These are phyloP conservation scores for Ectobius pallidus DNA, from an alignment of 2,888 invertebrate genomes.

Conservation along the genomic window DNA sequence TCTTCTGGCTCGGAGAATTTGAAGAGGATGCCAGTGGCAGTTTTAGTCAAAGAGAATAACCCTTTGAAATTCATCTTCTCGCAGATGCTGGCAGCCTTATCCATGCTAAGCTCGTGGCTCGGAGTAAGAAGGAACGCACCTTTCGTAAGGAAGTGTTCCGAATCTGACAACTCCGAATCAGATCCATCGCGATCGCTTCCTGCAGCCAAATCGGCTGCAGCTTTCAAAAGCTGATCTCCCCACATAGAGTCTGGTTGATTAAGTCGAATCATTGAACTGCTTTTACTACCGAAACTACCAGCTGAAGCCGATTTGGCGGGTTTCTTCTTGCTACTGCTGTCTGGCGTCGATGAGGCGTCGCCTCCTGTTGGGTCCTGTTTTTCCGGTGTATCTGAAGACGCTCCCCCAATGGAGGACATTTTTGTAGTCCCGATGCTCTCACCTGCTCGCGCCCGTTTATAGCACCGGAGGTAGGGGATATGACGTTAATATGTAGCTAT, in stretches of 20 bases:
- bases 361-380: background rate
- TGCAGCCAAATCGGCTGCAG: slow-evolving; percentile 61
- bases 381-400: slow-evolving; percentile 19
- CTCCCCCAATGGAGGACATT: slow-evolving; percentile 32
- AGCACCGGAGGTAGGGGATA: slow-evolving; percentile 17
- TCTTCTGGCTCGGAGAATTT: slow-evolving; percentile 88
- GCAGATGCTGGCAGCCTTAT: slow-evolving; percentile 83
- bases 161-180: slow-evolving; percentile 78
- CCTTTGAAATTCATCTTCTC: slow-evolving; percentile 80
- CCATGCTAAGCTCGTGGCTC: slow-evolving; percentile 84
- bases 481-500: slow-evolving; percentile 18
- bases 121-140: slow-evolving; percentile 85
- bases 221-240: slow-evolving; percentile 62
- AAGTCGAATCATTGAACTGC: slow-evolving; percentile 19
- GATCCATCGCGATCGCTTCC: slow-evolving; percentile 74
- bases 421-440: slow-evolving; percentile 30
- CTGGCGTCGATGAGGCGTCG: no score
- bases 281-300: slow-evolving; percentile 8
- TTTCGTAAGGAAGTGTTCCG: slow-evolving; percentile 74
- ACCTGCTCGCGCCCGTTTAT: slow-evolving; percentile 32
- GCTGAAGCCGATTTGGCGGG: no score
- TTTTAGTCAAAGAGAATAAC: slow-evolving; percentile 81
- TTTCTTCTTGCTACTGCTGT: no score
- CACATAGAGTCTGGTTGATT: slow-evolving; percentile 35
- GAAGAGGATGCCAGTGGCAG: slow-evolving; percentile 86